Base-by-base conservation (phyloP, 1,140 invertebrate genomes). In the Tigriopus japonicus region DNA sequence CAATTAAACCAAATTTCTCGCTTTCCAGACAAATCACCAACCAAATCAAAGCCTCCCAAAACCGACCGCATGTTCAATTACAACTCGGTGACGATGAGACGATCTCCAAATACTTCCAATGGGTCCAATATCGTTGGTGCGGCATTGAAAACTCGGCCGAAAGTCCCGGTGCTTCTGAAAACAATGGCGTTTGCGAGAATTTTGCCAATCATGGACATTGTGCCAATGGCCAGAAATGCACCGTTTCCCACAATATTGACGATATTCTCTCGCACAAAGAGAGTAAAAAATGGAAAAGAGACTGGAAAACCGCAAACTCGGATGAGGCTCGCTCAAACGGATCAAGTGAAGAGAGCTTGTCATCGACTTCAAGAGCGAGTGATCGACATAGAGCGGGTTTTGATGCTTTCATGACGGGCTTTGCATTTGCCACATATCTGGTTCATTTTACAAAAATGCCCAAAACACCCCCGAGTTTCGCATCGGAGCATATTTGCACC, bases 381-480 rank as follows among this genome's bases (percentile, higher is more conserved):
- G 45, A 49, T 64, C 13, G 56, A 62, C 74, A 76, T 65, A 65
- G 72, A 40, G 70, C 74, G 52, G 74, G 74, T 6, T 73, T 69
- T 66, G 74, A 76, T 68, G 72, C 74, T 10, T 76, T 75, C 62
- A 76, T 75, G 73, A 76, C 74, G 19, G 74, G 72, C 2, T 74
- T 68, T 58, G 67, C 68, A 28, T 68, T 75, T 60, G 66, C 71
- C 7, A 63, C 61, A 52, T 70, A 68, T 53, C 23, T 71, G 6
- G 60, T 28, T 56, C 59, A 54, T 40, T 35, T 41, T 6, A 58
- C 21, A 9, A 58, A 17, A 17, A 35, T 35, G 28, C 28, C 28
- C 28, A 35, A 35, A 35, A 35, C 28, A 9, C 28, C 28, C 28
- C 28, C 9, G 3, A 35, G 28, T 35, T 35, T 35, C 28, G 28